Conservation (phyloP, 2,888 invertebrate genomes). For the Drosophila mayaguana region DNA sequence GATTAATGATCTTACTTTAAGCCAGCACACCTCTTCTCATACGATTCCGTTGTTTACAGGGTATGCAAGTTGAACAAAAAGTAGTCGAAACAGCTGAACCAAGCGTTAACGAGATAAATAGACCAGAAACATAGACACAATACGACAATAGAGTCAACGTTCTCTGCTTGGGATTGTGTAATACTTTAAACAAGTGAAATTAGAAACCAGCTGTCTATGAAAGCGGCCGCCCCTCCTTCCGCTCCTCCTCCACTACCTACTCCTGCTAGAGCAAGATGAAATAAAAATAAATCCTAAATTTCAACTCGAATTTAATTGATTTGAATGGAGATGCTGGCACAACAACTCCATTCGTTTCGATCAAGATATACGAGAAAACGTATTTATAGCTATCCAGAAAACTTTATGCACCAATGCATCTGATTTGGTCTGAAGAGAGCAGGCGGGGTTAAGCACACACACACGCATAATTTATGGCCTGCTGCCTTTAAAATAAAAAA, state of each 20-base stretch:
- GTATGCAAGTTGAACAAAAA: conserved; percentile 13
- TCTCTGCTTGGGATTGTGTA: conserved; percentile 58
- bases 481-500: conserved; percentile 27
- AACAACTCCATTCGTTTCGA: conserved; percentile 44
- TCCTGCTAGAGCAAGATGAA: not conserved
- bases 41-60: not conserved
- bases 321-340: conserved; percentile 10
- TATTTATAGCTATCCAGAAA: conserved; percentile 66
- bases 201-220: not conserved
- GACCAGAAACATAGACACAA: conserved; percentile 29
- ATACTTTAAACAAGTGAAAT: conserved; percentile 37
- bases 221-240: no score
- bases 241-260: not conserved
- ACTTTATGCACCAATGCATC: conserved; percentile 44
- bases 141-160: conserved; percentile 54
- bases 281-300: conserved; percentile 6
- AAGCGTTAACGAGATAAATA: conserved; percentile 29
- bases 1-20: not conserved
- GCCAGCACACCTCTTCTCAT: not conserved
- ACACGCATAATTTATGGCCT: conserved; percentile 64
- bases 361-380: conserved; percentile 30
- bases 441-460: conserved; percentile 5
- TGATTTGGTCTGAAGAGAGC: not conserved
- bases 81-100: conserved; percentile 58
- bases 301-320: conserved; percentile 11